Percentiles rank a stretch among this genome's conserved stretches.
Conservation (phyloP, 2,888 invertebrate species). For the Brachyptera risi region DNA sequence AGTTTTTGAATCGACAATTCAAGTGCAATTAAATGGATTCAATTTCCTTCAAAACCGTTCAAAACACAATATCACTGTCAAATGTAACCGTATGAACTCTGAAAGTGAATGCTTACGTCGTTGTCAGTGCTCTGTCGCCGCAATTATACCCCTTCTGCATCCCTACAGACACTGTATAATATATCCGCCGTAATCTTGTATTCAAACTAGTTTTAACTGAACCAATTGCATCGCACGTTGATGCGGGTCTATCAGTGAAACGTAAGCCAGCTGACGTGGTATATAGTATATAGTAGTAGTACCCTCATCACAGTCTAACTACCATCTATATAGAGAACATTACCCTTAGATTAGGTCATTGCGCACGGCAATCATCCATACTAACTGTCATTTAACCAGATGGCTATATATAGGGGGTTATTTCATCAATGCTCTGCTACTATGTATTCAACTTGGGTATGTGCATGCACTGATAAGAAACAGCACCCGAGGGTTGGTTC, state of each 20-base stretch:
- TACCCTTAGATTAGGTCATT: slow-evolving; percentile 18
- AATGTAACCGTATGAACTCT: no score
- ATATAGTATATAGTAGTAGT: no score
- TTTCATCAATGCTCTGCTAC: background rate
- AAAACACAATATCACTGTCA: no score
- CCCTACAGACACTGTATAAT: no score
- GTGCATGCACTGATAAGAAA: no score
- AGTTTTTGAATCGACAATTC: no score
- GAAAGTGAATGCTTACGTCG: background rate
- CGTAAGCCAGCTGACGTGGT: slow-evolving; percentile 3
- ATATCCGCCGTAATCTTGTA: background rate
- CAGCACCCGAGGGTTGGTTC: background rate
- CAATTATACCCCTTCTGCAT: background rate
- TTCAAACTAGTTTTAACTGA: background rate
- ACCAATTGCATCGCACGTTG: background rate
- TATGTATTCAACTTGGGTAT: background rate
- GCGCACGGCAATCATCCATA: slow-evolving; percentile 12
- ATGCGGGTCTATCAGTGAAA: background rate
- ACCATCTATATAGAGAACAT: slow-evolving; percentile 10
- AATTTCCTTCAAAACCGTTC: no score
- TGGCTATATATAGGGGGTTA: no score
- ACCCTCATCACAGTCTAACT: slow-evolving; percentile 15
- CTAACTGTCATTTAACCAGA: slow-evolving; percentile 13
- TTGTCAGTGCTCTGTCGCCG: background rate
- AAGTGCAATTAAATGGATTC: no score